phyloP scores from a whole-genome alignment of 2,113 vertebrate genomes.

The Etia nguti region DNA sequence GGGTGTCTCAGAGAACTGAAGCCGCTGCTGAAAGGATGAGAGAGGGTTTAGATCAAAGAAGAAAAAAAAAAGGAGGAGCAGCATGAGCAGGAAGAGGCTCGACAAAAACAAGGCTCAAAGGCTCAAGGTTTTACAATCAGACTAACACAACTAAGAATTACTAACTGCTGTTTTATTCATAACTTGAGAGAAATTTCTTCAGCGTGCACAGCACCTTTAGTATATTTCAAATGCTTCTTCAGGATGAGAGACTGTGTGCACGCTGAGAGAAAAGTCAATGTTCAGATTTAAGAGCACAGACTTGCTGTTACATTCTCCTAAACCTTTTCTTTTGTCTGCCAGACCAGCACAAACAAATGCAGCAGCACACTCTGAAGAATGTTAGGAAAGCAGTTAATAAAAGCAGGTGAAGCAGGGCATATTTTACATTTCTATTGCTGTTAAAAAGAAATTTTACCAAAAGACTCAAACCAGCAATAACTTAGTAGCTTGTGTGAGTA shows the following conservation, averaged over 20 bases:
- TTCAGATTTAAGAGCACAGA: neutral
- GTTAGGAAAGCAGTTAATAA: neutral
- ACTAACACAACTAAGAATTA: neutral
- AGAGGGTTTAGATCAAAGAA: neutral
- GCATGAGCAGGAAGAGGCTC: neutral
- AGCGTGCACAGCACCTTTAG: neutral
- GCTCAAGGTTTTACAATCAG: neutral
- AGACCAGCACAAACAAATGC: neutral
- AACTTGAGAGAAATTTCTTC: neutral
- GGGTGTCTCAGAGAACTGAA: slow-evolving; percentile 65
- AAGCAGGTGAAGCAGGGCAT: neutral
- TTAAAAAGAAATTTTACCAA: neutral
- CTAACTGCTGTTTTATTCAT: neutral
- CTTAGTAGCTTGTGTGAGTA: neutral
- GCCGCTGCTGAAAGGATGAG: slow-evolving; percentile 41
- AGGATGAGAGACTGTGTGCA: neutral
- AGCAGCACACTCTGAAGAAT: neutral
- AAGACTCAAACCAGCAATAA: neutral
- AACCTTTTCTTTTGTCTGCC: neutral
- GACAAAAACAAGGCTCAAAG: neutral
- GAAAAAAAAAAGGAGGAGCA: neutral
- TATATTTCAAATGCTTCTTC: neutral
- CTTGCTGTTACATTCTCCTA: neutral
- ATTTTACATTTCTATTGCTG: neutral
- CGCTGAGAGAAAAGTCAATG: neutral